These are phyloP conservation scores for Ypsolopha sequella DNA, from an alignment of 2,888 invertebrate species.

Conservation along the genomic window DNA sequence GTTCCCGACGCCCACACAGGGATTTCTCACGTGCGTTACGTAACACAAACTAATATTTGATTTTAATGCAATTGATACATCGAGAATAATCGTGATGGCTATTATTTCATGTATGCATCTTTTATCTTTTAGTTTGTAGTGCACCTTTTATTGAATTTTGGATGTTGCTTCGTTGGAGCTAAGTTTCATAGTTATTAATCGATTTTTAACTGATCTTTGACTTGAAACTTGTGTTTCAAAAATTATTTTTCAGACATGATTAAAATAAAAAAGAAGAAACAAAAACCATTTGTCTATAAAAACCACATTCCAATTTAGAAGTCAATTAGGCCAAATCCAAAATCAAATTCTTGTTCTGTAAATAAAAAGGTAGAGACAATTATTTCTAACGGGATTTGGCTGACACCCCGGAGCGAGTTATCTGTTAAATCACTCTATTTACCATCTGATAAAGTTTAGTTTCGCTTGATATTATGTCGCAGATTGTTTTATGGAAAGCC, in stretches of 20 bases:
- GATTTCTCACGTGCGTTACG: constrained; percentile 63
- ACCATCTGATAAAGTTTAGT: not conserved
- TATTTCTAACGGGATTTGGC: constrained; percentile 49
- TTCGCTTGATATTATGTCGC: not conserved
- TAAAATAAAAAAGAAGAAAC: not conserved
- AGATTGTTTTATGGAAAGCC: not conserved
- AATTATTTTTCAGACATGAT: too few relatives aligned
- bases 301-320: not conserved
- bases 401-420: constrained; percentile 38
- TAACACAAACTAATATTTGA: constrained; percentile 29
- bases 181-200: too few relatives aligned
- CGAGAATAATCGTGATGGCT: too few relatives aligned
- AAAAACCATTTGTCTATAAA: not conserved
- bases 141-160: too few relatives aligned
- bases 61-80: not conserved
- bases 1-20: constrained; percentile 58
- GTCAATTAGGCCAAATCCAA: constrained; percentile 1
- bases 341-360: constrained; percentile 1
- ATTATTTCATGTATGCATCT: too few relatives aligned
- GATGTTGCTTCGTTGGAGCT: too few relatives aligned
- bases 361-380: constrained; percentile 27
- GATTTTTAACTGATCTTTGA: too few relatives aligned
- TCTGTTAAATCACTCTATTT: constrained; percentile 16
- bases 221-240: too few relatives aligned
- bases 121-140: too few relatives aligned